Evolutionary conservation across 2,888 invertebrate genomes (phyloP), one percentile per base, ranked within the genome.

Genomic region (Caenorhabditis macrosperma): DNA sequence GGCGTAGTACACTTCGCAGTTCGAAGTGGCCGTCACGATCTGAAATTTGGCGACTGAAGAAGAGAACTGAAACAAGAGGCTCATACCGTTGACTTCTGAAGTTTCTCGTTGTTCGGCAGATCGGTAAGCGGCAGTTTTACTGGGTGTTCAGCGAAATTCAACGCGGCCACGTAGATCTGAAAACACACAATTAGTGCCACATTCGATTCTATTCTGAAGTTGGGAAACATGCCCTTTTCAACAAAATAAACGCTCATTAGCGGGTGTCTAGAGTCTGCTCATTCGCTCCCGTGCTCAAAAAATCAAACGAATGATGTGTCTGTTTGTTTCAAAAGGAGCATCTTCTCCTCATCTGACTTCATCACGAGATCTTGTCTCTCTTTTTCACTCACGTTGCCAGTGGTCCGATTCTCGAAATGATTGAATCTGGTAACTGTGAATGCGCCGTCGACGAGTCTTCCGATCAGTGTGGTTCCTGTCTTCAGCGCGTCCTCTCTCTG

Each of bases 371-470:
- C 38, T 41, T 15, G n/a, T 41, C 12, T 60, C 4, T 60, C 22
- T n/a, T 3, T 7, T 5, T 10, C 1, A 80, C 80, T 72, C 46
- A 85, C 85, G 75, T 82, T 80, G 71, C 82, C 82, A 12, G 68
- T 81, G 0, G 85, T 85, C 9, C 72, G 26, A 59, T 83, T 84
- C 33, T 84, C 83, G 17, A 76, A 77, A 52, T 78, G 68, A 41
- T 72, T 68, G 75, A 88, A 89, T 20, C 89, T 74, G 9, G 88
- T 85, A 22, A 89, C 66, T 12, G 86, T 84, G 71, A 89, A 89
- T 0, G 85, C 85, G 6, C 83, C 82, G 60, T 87, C 81, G 0
- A 84, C 82, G 12, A 84, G 60, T 28, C 81, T 44, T 50, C 82
- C 84, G 48, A 81, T 79, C 33, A 84, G 50, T 5, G 82, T 82